These are phyloP conservation scores for Megalopta genalis DNA, from an alignment of 1,140 invertebrate species.

Conservation along the genomic window DNA sequence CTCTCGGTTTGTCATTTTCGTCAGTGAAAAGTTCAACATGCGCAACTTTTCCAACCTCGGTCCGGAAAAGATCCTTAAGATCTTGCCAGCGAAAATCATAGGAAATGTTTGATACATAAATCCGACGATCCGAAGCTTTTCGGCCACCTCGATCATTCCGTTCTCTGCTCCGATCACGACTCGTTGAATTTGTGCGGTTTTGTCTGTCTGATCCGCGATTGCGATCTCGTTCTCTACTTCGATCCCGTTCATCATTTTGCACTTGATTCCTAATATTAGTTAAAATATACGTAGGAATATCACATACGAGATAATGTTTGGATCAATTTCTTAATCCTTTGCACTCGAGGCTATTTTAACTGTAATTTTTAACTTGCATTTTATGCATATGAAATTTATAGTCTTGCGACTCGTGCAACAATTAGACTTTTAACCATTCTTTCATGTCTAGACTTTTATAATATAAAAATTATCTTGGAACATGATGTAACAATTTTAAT, in stretches of 20 bases:
- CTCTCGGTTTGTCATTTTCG: conserved; percentile 95
- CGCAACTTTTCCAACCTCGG: conserved; percentile 95
- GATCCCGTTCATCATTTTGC: conserved; percentile 77
- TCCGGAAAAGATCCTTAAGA: conserved; percentile 96
- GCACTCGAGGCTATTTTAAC: no score
- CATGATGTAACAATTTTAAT: no score
- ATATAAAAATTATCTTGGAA: no score
- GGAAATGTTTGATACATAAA: conserved; percentile 98
- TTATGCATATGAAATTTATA: no score
- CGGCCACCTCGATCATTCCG: conserved; percentile 79
- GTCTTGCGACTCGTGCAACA: no score
- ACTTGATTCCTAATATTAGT: conserved; percentile 49
- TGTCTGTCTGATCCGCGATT: conserved; percentile 81
- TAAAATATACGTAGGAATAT: neutral
- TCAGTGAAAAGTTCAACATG: conserved; percentile 98
- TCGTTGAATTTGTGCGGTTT: conserved; percentile 82
- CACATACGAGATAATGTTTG: neutral
- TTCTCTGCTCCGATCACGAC: conserved; percentile 79
- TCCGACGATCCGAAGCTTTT: conserved; percentile 80
- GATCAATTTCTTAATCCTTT: no score
- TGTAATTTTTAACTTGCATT: no score
- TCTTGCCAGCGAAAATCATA: conserved; percentile 99
- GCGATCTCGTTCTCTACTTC: conserved; percentile 82
- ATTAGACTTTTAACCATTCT: no score
- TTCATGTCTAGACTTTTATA: no score